A percentile compares a stretch with the other conserved stretches of the same genome.
These are phyloP conservation scores for Rhinoraja longicauda DNA, from an alignment of 2,797 vertebrate species.

Conservation along the genomic window DNA sequence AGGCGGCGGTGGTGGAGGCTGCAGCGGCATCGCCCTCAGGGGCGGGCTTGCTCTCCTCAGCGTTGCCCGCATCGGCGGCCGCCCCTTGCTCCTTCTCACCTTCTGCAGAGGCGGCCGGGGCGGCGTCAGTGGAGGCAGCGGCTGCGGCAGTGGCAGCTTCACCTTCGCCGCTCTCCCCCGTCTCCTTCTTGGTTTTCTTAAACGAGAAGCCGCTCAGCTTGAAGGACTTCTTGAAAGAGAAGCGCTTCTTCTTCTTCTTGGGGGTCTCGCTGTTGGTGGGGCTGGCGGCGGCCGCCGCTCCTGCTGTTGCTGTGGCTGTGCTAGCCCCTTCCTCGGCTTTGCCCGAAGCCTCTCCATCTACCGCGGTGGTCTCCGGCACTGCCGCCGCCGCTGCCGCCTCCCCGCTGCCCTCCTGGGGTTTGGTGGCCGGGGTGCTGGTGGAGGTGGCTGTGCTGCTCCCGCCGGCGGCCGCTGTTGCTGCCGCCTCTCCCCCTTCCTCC, in stretches of 20 bases:
- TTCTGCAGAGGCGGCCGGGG: constrained; percentile 43
- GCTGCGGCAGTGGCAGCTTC: constrained; percentile 55
- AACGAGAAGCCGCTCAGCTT: constrained; percentile 91
- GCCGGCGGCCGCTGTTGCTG: constrained; percentile 55
- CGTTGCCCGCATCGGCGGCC: constrained; percentile 41
- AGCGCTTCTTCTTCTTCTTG: constrained; percentile 95
- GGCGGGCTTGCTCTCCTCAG: constrained; percentile 59
- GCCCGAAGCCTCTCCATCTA: constrained; percentile 72
- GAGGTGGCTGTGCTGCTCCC: no score
- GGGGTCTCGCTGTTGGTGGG: constrained; percentile 75
- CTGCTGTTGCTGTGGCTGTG: constrained; percentile 40
- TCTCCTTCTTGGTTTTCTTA: constrained; percentile 92
- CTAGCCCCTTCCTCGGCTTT: constrained; percentile 69
- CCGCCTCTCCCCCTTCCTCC: no score
- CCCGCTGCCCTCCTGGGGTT: constrained; percentile 49
- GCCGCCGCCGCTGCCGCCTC: constrained; percentile 61
- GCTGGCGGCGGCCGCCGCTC: constrained; percentile 62
- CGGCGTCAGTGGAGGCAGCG: neutral
- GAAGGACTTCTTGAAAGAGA: constrained; percentile 95
- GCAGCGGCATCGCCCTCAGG: constrained; percentile 55
- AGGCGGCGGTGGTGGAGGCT: constrained; percentile 45
- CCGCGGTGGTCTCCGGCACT: constrained; percentile 46
- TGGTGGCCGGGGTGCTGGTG: neutral
- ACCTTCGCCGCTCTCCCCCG: constrained; percentile 67
- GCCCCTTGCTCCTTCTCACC: constrained; percentile 59